Percentiles rank a stretch among this genome's conserved stretches.
These are phyloP conservation scores for Brenthis ino DNA, from an alignment of 2,888 invertebrate species.

Conservation along the genomic window DNA sequence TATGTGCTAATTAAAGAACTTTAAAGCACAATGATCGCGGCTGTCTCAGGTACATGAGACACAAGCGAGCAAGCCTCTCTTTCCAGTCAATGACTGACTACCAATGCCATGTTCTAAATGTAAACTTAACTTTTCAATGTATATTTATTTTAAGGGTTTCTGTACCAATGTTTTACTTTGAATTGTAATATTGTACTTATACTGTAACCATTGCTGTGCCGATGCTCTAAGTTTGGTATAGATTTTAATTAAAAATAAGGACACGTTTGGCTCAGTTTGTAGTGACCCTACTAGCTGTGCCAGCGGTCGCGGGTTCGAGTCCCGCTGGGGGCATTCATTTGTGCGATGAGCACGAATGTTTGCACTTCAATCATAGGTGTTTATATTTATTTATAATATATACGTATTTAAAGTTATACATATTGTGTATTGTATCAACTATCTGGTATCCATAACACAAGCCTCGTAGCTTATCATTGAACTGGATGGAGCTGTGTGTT, in stretches of 20 bases:
- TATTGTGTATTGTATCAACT: no score
- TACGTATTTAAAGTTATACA: no score
- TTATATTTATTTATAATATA: no score
- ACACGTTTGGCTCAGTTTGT: no score
- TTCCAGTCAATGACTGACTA: constrained; percentile 71
- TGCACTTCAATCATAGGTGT: no score
- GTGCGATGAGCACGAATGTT: no score
- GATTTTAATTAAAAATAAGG: not conserved
- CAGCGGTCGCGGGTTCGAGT: no score
- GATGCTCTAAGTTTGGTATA: not conserved
- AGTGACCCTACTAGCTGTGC: no score
- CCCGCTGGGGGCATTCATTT: no score
- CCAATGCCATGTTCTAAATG: constrained; percentile 63
- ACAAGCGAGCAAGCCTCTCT: constrained; percentile 58
- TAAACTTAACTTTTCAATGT: constrained; percentile 65
- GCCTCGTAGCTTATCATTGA: no score
- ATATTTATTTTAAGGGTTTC: constrained; percentile 61
- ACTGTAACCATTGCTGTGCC: constrained; percentile 42
- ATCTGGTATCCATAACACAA: no score
- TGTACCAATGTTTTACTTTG: constrained; percentile 20
- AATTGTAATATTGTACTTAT: not conserved
- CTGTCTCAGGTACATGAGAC: constrained; percentile 63
- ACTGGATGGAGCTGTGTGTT: no score
- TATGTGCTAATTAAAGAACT: constrained; percentile 78
- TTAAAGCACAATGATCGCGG: constrained; percentile 72